Percentiles rank a stretch among this genome's conserved stretches.
These are phyloP conservation scores for Labeo rohita DNA, from an alignment of 2,113 vertebrate species.

Conservation along the genomic window DNA sequence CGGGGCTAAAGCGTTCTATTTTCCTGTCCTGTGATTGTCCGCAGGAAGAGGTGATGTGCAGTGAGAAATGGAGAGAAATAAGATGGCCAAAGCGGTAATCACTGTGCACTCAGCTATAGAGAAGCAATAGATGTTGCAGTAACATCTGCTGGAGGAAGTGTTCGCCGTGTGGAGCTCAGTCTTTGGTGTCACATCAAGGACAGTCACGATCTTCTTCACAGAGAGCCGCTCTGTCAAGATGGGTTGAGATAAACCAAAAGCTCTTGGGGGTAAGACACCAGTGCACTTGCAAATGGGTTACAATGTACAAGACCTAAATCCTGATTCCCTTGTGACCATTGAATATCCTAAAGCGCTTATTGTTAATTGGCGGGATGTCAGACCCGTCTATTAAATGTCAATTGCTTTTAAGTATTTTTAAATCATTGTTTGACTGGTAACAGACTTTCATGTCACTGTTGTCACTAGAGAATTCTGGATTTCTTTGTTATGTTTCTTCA, in stretches of 20 bases:
- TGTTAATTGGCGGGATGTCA: conserved; percentile 44
- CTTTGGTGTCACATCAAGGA: conserved; percentile 45
- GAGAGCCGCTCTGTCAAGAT: conserved; percentile 25
- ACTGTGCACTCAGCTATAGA: conserved; percentile 52
- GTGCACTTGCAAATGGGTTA: conserved; percentile 42
- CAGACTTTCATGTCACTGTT: not conserved
- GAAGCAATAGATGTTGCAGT: conserved; percentile 22
- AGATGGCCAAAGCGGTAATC: conserved; percentile 43
- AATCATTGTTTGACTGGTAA: conserved; percentile 35
- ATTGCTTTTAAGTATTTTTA: conserved; percentile 41
- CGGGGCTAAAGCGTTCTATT: conserved; percentile 43
- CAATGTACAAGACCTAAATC: conserved; percentile 45
- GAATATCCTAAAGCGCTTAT: conserved; percentile 42
- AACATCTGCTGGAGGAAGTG: conserved; percentile 32
- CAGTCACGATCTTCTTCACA: conserved; percentile 29
- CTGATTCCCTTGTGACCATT: conserved; percentile 12
- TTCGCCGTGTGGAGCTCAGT: conserved; percentile 34
- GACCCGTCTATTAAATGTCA: conserved; percentile 34
- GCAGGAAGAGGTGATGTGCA: conserved; percentile 28
- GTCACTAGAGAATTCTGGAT: not conserved
- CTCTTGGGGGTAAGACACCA: conserved; percentile 22
- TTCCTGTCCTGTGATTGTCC: conserved; percentile 34
- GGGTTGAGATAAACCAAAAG: conserved; percentile 24
- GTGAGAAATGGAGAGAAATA: conserved; percentile 35
- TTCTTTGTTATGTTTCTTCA: conserved; percentile 15